phyloP scores from a whole-genome alignment of 2,113 vertebrate genomes.

The Leptobrachium ailaonicum region DNA sequence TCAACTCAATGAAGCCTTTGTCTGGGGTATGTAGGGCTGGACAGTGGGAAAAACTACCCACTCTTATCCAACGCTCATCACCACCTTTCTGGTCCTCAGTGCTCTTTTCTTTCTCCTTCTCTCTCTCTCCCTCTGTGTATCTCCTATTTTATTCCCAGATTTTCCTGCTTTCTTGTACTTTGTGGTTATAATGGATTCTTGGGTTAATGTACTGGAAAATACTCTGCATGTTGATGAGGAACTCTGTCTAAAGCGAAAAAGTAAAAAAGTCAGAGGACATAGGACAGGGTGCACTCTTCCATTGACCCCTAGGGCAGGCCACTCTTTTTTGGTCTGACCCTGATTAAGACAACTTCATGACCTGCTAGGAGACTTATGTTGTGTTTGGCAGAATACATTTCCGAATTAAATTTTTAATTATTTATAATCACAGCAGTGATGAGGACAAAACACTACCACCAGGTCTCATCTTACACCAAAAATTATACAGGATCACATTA shows the following conservation, averaged over 20 bases:
- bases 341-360: conserved; percentile 79
- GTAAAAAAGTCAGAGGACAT: conserved; percentile 69
- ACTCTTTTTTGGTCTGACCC: conserved; percentile 87
- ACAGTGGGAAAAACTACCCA: conserved; percentile 97
- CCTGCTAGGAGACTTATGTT: conserved; percentile 78
- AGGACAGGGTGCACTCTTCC: conserved; percentile 74
- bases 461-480: conserved; percentile 23
- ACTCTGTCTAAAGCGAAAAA: conserved; percentile 88
- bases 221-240: conserved; percentile 97
- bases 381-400: conserved; percentile 74
- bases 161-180: conserved; percentile 69
- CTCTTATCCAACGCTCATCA: conserved; percentile 92
- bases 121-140: conserved; percentile 54
- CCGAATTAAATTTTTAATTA: conserved; percentile 76
- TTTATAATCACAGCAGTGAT: conserved; percentile 71
- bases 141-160: too few species aligned
- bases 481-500: conserved; percentile 13
- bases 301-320: conserved; percentile 82
- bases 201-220: conserved; percentile 99
- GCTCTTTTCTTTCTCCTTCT: too few species aligned
- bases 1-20: conserved; percentile 98
- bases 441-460: conserved; percentile 56
- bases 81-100: conserved; percentile 77
- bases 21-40: conserved; percentile 87
- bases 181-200: conserved; percentile 86